Percentiles rank a stretch among this genome's conserved stretches.
phyloP scores from a whole-genome alignment of 2,113 vertebrate genomes.

The Lasiurus cinereus region DNA sequence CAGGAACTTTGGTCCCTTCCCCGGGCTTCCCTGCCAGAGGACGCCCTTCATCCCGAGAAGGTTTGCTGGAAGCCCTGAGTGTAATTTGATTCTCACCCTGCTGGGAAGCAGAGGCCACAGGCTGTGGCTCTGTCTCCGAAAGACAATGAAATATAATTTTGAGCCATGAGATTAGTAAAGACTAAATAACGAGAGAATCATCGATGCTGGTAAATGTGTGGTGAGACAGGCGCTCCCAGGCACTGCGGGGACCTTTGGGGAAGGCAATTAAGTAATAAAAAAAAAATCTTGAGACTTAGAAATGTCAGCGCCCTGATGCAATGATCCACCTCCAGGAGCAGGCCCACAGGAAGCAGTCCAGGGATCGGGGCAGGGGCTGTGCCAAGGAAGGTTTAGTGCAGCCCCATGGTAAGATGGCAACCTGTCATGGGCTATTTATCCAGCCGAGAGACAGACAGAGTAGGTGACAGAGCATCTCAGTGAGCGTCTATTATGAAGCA shows the following conservation, averaged over 20 bases:
- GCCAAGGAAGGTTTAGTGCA: not conserved
- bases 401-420: not conserved
- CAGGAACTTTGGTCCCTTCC: not conserved
- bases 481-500: not conserved
- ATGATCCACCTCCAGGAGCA: not conserved
- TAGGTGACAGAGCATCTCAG: not conserved
- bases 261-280: conserved; percentile 21
- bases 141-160: conserved; percentile 42
- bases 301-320: not conserved
- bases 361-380: not conserved
- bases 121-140: conserved; percentile 30
- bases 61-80: conserved; percentile 33
- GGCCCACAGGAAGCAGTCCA: not conserved
- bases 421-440: rapidly evolving
- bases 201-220: not conserved
- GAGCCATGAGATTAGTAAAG: conserved; percentile 18
- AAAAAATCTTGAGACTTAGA: not conserved
- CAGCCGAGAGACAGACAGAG: not conserved
- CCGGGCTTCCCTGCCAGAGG: not conserved
- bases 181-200: not conserved
- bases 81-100: conserved; percentile 11
- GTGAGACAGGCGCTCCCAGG: rapidly evolving
- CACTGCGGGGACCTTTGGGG: not conserved
- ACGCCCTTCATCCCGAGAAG: not conserved
- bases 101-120: conserved; percentile 35